Evolutionary conservation across 2,888 invertebrate species (phyloP).

Genomic region (Globia sparganii): DNA sequence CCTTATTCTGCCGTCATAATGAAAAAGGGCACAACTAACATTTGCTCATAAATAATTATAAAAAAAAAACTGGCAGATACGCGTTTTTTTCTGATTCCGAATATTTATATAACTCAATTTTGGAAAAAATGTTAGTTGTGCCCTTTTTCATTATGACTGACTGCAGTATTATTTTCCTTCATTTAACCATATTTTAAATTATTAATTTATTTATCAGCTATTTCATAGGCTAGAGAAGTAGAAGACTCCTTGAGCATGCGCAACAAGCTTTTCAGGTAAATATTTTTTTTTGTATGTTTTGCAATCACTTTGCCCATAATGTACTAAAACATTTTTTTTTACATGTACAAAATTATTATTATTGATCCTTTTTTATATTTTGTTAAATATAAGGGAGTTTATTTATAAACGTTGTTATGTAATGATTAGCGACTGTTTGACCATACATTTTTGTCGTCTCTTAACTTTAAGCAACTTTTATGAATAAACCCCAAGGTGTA

Average conservation of each 20-base stretch:
- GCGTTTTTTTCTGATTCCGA: too few relatives aligned
- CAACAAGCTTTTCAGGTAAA: constrained; percentile 74
- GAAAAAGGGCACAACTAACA: too few relatives aligned
- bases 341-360: neutral
- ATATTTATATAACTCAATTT: too few relatives aligned
- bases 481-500: too few relatives aligned
- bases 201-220: constrained; percentile 70
- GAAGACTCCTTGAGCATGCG: constrained; percentile 76
- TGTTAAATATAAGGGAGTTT: neutral
- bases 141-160: too few relatives aligned
- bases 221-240: constrained; percentile 75
- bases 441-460: neutral
- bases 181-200: constrained; percentile 62
- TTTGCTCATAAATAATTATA: too few relatives aligned
- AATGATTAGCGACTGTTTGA: neutral
- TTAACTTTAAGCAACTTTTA: neutral
- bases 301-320: constrained; percentile 7
- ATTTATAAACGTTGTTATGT: neutral
- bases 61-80: too few relatives aligned
- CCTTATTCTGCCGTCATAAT: too few relatives aligned
- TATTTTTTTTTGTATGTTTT: constrained; percentile 60
- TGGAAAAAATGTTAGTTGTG: too few relatives aligned
- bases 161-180: constrained; percentile 27
- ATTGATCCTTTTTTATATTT: constrained; percentile 12
- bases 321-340: neutral